Base-by-base conservation (phyloP, 2,113 vertebrate species). In the Climacteris rufus region DNA sequence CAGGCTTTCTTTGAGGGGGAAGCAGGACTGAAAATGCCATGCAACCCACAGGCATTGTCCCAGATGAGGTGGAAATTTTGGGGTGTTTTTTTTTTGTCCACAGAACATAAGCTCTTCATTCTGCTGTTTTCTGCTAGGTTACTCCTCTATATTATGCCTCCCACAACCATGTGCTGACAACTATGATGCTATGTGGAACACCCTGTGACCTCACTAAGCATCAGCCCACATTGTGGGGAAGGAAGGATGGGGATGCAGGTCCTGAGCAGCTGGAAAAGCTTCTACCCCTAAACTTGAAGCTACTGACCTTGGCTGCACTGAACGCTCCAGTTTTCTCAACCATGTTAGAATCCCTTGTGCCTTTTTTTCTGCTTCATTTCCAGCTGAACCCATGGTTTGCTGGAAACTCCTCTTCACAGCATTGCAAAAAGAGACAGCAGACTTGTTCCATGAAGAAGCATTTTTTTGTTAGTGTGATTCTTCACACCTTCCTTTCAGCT, bases 281-380 rank as follows among this genome's bases (percentile, higher is more conserved):
- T 7, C 54, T 64, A 35, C 15, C 7, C 30, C 8, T 13, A 33
- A 56, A 17, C 2, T 23, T 53, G 33, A 52, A 35, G 39, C 42
- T 87, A 9, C 23, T 39, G 23, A 15, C 35, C 33, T 66, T 52
- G 54, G 19, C 61, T 83, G 25, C 22, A n/a, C 25, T 33, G 44
- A 87, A 61, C 0, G 1, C 24, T 77, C 68, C 10, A 8, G 18
- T 57, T 85, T 70, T 49, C 25, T 53, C 37, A 54, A 1, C 13
- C 1, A 4, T 2, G 0, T 52, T n/a, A 35, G 9, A 47, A 30
- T 71, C 13, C 10, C 25, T 15, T 15, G 25, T 71, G 1, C 0
- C 22, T 33, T 45, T 23, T 23, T 72, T 30, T 3, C 21, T 21
- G 4, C 30, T 71, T 52, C 13, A 19, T 49, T 65, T 65, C n/a